Base-by-base conservation (phyloP, 2,888 invertebrate genomes). In the Parnassius orleans region DNA sequence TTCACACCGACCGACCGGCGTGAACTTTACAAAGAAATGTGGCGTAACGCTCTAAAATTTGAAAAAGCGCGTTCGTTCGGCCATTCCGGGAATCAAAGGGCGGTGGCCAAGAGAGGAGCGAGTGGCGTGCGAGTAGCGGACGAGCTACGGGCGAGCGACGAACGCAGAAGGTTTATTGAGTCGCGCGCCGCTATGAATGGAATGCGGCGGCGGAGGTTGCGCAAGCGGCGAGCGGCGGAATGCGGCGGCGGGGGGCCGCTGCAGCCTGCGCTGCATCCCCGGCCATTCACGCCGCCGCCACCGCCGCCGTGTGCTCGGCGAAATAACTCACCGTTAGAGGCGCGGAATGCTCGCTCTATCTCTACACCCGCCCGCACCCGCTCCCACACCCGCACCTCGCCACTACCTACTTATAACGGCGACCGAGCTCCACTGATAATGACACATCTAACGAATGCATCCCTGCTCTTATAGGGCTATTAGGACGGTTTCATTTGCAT, bases 261-360 rank as follows among this genome's bases (percentile, higher is more conserved):
- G 78, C 75, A 80, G 75, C 81, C 79, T 79, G 79, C 48, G 48
- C 80, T 85, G 85, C 90, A 87, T 86, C 87, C 48, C 83, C 87
- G 90, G 87, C 90, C 90, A 89, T 88, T 88, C 89, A 88, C 89
- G 88, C 83, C 82, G 81, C 78, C 74, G 75, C 19, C 19, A 19
- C 19, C 19, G 19, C 19, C 19, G 19, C 19, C 19, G 19, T 19
- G 19, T 19, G 19, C 76, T 77, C 86, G 81, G 88, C 90, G 82
- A 90, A 89, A 90, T 89, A 88, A 85, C 86, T 86, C 84, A 89
- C 90, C 90, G 90, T 90, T 90, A 90, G 79, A 80, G 80, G 80
- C 78, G 81, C 81, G 89, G 90, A 90, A 89, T 88, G 88, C 80
- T 77, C 81, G 83, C 82, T 86, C 87, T 88, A 87, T 86, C 85